Evolutionary conservation across 2,113 vertebrate genomes (phyloP), one percentile per base, ranked within the genome.

Genomic region (Notechis scutatus): DNA sequence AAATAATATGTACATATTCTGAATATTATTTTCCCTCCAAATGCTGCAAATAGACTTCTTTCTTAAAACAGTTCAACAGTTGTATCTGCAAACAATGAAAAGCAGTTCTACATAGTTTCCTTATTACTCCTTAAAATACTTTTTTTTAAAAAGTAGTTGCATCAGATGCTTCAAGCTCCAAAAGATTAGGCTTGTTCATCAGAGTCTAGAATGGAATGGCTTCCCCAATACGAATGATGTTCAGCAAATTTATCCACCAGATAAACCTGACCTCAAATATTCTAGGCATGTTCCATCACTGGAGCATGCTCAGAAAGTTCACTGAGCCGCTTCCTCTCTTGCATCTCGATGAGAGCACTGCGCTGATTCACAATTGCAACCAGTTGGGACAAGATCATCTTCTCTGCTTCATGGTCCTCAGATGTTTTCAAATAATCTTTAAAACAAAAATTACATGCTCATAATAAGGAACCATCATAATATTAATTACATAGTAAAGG

Each of bases 341-440:
- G 98, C 85, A 99, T 96, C 2, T 97, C 96, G 93, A 99, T 99
- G 95, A 99, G 97, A 26, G 97, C 93, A 52, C 99, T 97, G 91
- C 98, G 97, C 97, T 98, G 98, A 95, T 99, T 97, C 96, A 99
- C 99, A 95, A 99, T 98, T 0, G 98, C 98, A 87, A 99, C 42
- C 98, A 98, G 97, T 97, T 99, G 96, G 42, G 92, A 96, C 52
- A 99, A 97, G 94, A 98, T 94, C 34, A 95, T 94, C 0, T 98
- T 96, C 95, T 99, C 99, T 0, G 98, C 97, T 0, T 26, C 92
- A 0, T 7, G 92, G 56, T 99, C 98, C 4, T 97, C 97, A 0
- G 95, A 29, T 0, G 98, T 98, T 96, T 99, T 99, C 69, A 97
- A 94, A 26, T 92, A 93, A 69, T 98, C 99, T 99, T 54, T 57